phyloP scores from a whole-genome alignment of 2,888 invertebrate genomes.

The Graphium colonna region DNA sequence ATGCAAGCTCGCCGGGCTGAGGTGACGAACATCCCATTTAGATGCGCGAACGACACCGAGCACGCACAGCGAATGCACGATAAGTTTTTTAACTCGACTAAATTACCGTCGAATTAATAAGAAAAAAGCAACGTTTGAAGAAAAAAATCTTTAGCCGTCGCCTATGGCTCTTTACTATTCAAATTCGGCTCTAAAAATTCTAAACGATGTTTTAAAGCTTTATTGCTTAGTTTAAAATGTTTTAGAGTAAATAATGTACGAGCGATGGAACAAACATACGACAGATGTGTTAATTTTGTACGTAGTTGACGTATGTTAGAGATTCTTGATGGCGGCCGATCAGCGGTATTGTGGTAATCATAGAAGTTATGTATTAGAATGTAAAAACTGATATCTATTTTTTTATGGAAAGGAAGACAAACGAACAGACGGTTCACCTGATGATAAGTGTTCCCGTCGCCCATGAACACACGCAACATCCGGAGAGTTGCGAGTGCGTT shows the following conservation, averaged over 20 bases:
- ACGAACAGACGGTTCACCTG: too few species aligned
- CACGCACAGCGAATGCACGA: slow-evolving; percentile 51
- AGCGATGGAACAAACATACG: not conserved
- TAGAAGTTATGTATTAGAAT: not conserved
- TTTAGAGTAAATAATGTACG: slow-evolving; percentile 9
- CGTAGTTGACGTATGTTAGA: not conserved
- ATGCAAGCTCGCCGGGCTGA: slow-evolving; percentile 48
- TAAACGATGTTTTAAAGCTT: slow-evolving; percentile 1
- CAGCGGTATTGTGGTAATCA: not conserved
- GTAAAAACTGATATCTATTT: too few species aligned
- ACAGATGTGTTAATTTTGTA: slow-evolving; percentile 3
- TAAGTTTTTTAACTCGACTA: slow-evolving; percentile 37
- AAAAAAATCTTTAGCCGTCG: slow-evolving; percentile 31
- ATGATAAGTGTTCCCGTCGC: too few species aligned
- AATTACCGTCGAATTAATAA: slow-evolving; percentile 52
- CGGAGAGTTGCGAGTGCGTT: too few species aligned
- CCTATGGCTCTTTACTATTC: slow-evolving; percentile 15
- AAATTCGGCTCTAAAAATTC: slow-evolving; percentile 19
- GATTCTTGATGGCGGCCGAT: not conserved
- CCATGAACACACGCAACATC: too few species aligned
- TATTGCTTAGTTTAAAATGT: slow-evolving; percentile 13
- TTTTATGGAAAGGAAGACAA: too few species aligned
- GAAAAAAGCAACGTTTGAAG: slow-evolving; percentile 25
- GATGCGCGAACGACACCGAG: slow-evolving; percentile 51
- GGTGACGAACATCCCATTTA: slow-evolving; percentile 68